Evolutionary conservation across 2,888 invertebrate genomes (phyloP).

Genomic region (Meta bourneti): DNA sequence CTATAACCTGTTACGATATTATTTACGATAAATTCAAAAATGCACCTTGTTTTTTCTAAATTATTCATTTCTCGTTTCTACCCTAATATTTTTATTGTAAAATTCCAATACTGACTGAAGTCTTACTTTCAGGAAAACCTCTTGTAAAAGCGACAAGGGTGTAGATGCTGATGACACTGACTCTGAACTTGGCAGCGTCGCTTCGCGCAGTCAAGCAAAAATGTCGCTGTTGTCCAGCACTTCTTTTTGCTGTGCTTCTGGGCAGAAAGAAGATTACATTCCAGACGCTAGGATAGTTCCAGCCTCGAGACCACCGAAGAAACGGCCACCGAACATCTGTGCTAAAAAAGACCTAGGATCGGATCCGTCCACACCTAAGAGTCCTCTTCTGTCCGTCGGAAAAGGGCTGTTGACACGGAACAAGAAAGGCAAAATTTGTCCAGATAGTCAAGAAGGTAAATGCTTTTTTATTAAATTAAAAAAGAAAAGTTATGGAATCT

Average conservation of each 20-base stretch:
- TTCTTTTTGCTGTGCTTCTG: conserved; percentile 70
- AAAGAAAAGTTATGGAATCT: background rate
- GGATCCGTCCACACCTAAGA: conserved; percentile 36
- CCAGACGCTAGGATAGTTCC: conserved; percentile 54
- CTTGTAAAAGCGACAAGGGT: conserved; percentile 61
- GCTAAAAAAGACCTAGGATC: conserved; percentile 17
- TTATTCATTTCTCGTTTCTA: background rate
- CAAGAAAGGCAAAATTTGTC: conserved; percentile 29
- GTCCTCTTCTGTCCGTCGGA: conserved; percentile 40
- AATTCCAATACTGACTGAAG: too few relatives aligned
- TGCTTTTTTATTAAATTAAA: background rate
- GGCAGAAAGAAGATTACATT: conserved; percentile 69
- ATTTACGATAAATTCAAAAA: too few relatives aligned
- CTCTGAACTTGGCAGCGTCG: conserved; percentile 32
- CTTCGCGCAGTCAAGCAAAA: conserved; percentile 64
- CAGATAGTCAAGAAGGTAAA: conserved; percentile 46
- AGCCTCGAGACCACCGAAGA: conserved; percentile 56
- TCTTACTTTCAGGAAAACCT: conserved; percentile 55
- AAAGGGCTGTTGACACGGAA: conserved; percentile 35
- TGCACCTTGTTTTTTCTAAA: too few relatives aligned
- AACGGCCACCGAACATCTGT: conserved; percentile 44
- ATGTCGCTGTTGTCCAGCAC: conserved; percentile 62
- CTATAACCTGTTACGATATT: too few relatives aligned
- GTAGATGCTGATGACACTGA: conserved; percentile 60
- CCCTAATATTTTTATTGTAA: too few relatives aligned